phyloP scores from a whole-genome alignment of 2,797 vertebrate genomes.

The Chrosomus eos region DNA sequence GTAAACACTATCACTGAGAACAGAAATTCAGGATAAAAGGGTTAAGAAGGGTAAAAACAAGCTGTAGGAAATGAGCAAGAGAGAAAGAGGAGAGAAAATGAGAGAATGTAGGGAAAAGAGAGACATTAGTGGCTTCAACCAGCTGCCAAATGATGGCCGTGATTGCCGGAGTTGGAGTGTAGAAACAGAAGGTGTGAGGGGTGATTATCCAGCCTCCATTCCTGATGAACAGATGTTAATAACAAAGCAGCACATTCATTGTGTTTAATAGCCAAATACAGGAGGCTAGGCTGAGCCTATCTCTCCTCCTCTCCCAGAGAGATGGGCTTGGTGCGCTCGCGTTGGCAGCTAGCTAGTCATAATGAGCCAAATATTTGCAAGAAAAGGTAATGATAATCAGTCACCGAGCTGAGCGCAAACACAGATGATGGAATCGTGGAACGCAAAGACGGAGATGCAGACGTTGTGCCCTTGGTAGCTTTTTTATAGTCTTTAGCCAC shows the following conservation, averaged over 20 bases:
- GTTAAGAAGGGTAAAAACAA: background rate
- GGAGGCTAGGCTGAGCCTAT: slow-evolving; percentile 78
- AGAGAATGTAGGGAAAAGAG: slow-evolving; percentile 74
- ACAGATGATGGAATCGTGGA: slow-evolving; percentile 75
- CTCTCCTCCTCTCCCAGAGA: slow-evolving; percentile 70
- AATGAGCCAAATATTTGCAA: slow-evolving; percentile 86
- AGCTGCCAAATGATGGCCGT: slow-evolving; percentile 92
- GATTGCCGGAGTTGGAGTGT: slow-evolving; percentile 88
- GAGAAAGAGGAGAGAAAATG: slow-evolving; percentile 21
- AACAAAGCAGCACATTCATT: slow-evolving; percentile 87
- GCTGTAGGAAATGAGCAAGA: slow-evolving; percentile 32
- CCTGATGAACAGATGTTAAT: slow-evolving; percentile 90
- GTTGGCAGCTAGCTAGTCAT: slow-evolving; percentile 79
- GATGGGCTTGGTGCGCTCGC: slow-evolving; percentile 79
- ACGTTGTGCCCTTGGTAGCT: slow-evolving; percentile 51
- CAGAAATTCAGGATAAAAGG: slow-evolving; percentile 5
- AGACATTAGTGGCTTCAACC: slow-evolving; percentile 88
- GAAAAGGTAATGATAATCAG: slow-evolving; percentile 87
- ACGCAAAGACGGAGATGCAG: slow-evolving; percentile 44
- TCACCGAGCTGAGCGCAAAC: slow-evolving; percentile 74
- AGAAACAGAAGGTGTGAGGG: slow-evolving; percentile 93
- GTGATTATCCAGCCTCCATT: slow-evolving; percentile 85
- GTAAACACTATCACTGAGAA: slow-evolving; percentile 16
- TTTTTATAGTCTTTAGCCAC: slow-evolving; percentile 76
- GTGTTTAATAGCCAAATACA: slow-evolving; percentile 86